Evolutionary conservation across 2,113 vertebrate genomes (phyloP).

Genomic region (Ptilorrhoa leucosticta): DNA sequence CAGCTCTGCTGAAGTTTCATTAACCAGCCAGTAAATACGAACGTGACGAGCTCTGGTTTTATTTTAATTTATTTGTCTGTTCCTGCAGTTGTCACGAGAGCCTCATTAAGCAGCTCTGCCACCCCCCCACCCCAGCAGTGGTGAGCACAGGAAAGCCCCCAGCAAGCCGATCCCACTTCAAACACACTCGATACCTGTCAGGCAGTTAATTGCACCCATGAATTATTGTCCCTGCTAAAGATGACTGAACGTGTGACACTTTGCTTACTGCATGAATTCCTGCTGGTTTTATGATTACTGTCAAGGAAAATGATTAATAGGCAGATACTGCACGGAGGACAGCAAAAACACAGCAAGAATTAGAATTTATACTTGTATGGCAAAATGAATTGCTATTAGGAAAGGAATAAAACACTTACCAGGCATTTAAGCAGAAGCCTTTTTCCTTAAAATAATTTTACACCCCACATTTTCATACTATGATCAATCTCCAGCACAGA

Average conservation of each 20-base stretch:
- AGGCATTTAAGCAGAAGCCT: background rate
- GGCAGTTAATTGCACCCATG: background rate
- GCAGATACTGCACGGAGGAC: background rate
- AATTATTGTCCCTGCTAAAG: background rate
- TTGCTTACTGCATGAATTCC: background rate
- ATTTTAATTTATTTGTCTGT: background rate
- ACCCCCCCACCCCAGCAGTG: background rate
- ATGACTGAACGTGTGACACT: background rate
- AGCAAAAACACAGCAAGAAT: background rate
- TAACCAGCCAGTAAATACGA: background rate
- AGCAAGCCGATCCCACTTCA: background rate
- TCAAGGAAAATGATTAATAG: conserved; percentile 1
- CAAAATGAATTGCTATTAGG: background rate
- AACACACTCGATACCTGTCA: background rate
- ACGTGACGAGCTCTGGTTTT: background rate
- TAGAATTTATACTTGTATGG: background rate
- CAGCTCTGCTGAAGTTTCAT: background rate
- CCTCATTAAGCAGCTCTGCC: background rate
- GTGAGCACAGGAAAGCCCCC: background rate
- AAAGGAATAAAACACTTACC: background rate
- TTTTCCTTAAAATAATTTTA: background rate
- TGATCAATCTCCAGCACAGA: background rate
- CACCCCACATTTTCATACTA: background rate
- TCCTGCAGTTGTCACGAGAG: background rate
- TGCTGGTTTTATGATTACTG: background rate